A percentile compares a stretch with the other conserved stretches of the same genome.
Conservation (phyloP, 2,113 vertebrate genomes). For the Chlamydotis undulata region DNA sequence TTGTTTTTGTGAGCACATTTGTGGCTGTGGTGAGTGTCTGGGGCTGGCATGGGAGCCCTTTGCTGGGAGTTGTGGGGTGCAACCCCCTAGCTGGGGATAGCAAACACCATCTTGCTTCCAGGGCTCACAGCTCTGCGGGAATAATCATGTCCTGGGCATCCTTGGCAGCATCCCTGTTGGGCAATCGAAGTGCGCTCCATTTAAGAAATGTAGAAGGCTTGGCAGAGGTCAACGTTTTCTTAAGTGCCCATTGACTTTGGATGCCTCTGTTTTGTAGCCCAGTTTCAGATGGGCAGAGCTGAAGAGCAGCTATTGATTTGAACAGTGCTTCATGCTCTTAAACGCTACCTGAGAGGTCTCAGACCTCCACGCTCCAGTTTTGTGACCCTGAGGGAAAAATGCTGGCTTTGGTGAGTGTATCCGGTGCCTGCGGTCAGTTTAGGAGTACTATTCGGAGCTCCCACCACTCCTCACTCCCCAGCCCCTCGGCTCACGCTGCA, state of each 20-base stretch:
- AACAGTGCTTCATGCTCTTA: neutral
- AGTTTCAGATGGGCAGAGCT: neutral
- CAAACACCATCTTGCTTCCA: neutral
- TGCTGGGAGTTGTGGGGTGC: neutral
- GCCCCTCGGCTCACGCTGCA: accelerated
- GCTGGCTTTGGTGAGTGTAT: neutral
- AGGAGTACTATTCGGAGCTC: neutral
- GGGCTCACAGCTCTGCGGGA: neutral
- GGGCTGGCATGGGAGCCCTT: neutral
- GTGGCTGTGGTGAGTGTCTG: neutral
- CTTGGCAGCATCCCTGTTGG: neutral
- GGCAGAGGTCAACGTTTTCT: neutral
- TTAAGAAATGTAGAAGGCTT: neutral
- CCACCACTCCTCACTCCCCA: neutral
- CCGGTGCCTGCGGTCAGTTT: neutral
- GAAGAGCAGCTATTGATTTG: neutral
- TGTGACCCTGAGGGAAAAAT: neutral
- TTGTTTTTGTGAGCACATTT: neutral
- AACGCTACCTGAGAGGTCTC: neutral
- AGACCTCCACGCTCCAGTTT: neutral
- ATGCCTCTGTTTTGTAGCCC: neutral
- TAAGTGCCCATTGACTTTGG: neutral
- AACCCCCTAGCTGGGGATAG: neutral
- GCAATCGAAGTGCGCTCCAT: accelerated
- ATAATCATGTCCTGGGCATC: neutral